These are phyloP conservation scores for Oxyruncus cristatus DNA, from an alignment of 2,113 vertebrate species.

Conservation along the genomic window DNA sequence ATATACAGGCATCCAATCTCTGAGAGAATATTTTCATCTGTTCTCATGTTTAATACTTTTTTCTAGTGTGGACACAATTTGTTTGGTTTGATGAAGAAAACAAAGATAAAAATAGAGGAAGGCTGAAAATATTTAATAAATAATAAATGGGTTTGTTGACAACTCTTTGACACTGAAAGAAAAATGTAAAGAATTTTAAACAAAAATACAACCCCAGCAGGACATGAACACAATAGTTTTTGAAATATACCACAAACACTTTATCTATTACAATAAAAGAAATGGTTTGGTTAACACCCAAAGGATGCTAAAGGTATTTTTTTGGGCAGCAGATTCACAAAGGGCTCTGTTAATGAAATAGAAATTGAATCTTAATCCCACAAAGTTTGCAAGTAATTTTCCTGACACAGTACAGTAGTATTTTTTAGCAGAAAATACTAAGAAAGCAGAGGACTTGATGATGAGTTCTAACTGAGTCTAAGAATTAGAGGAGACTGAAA, in stretches of 20 bases:
- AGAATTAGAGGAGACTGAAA: not conserved
- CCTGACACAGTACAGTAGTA: not conserved
- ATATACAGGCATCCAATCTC: not conserved
- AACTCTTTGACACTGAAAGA: not conserved
- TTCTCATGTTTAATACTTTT: not conserved
- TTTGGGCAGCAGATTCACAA: not conserved
- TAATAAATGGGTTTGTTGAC: not conserved
- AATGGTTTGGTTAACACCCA: not conserved
- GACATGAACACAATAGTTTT: not conserved
- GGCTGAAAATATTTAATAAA: constrained; percentile 9
- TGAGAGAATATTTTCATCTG: not conserved
- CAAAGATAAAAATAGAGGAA: not conserved
- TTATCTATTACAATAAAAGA: not conserved
- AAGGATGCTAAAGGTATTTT: not conserved
- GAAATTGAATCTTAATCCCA: not conserved
- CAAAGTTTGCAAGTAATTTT: not conserved
- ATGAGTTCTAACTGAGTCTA: not conserved
- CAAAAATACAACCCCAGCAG: not conserved
- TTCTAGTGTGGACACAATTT: not conserved
- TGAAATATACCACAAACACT: not conserved
- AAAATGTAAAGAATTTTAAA: not conserved
- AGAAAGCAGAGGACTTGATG: not conserved
- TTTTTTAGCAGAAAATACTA: not conserved
- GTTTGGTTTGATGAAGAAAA: not conserved
- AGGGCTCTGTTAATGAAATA: not conserved